These are phyloP conservation scores for Heteromyza rotundicornis DNA, from an alignment of 2,888 invertebrate genomes.

Conservation along the genomic window DNA sequence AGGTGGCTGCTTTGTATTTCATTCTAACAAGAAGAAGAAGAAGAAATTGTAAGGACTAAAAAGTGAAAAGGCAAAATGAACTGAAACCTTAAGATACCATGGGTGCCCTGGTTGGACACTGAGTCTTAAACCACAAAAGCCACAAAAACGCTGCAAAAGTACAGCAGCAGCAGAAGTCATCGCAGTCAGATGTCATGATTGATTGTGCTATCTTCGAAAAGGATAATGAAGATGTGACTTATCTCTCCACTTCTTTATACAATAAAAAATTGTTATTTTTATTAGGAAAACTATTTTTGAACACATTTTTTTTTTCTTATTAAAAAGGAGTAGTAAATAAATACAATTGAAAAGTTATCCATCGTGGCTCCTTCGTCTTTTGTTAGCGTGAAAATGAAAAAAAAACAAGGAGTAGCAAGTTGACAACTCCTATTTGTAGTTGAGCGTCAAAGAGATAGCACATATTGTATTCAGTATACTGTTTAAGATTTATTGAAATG, in stretches of 20 bases:
- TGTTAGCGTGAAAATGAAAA: background rate
- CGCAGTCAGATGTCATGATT: background rate
- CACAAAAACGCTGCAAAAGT: background rate
- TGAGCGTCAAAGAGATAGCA: background rate
- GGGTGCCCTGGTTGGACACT: background rate
- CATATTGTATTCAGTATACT: background rate
- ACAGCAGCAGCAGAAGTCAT: too few species aligned
- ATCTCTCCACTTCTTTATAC: background rate
- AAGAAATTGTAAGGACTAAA: background rate
- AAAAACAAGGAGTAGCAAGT: too few species aligned
- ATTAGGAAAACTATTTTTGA: background rate
- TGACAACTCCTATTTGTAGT: background rate
- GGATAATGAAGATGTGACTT: background rate
- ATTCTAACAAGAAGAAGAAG: background rate
- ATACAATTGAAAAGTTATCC: background rate
- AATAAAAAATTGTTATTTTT: background rate
- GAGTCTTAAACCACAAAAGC: background rate
- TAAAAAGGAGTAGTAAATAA: background rate
- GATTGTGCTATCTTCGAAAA: background rate
- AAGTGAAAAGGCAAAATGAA: background rate
- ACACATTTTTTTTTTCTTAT: too few species aligned
- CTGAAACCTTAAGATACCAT: background rate
- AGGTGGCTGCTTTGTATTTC: background rate
- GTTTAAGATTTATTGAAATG: background rate
- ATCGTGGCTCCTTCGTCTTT: background rate